Percentiles rank a stretch among this genome's conserved stretches.
Evolutionary conservation across 2,888 invertebrate species (phyloP).

Genomic region (Gryllus longicercus): DNA sequence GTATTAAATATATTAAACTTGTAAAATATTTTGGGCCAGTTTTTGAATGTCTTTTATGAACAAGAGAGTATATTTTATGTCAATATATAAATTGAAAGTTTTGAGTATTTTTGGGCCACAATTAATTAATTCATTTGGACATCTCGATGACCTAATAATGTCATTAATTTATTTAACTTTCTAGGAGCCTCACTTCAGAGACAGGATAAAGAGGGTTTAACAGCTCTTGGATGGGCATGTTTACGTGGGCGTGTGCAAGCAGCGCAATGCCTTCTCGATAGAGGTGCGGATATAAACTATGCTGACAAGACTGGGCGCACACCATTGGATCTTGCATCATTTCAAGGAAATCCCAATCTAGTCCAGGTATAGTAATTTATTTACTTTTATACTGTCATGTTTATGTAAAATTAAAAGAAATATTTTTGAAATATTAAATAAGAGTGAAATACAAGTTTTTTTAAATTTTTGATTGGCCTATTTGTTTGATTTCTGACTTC

Average conservation of each 20-base stretch:
- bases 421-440: neutral
- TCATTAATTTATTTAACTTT: constrained; percentile 31
- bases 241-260: constrained; percentile 75
- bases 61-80: no score
- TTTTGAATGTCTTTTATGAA: no score
- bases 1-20: no score
- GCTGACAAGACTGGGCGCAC: constrained; percentile 84
- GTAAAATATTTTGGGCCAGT: no score
- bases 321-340: constrained; percentile 85
- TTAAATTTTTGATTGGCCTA: no score
- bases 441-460: no score
- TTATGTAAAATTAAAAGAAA: neutral
- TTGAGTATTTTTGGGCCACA: constrained; percentile 31
- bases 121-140: neutral
- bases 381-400: neutral
- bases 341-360: constrained; percentile 51
- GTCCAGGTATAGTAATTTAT: constrained; percentile 40
- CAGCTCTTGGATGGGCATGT: constrained; percentile 89
- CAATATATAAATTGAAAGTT: neutral
- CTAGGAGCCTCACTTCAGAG: constrained; percentile 70
- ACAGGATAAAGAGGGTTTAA: constrained; percentile 82
- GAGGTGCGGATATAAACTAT: constrained; percentile 77
- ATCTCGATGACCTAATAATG: neutral
- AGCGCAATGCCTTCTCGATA: constrained; percentile 73
- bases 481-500: no score